Conservation (phyloP, 2,888 invertebrate genomes). For the Poecilobothrus nobilitatus region DNA sequence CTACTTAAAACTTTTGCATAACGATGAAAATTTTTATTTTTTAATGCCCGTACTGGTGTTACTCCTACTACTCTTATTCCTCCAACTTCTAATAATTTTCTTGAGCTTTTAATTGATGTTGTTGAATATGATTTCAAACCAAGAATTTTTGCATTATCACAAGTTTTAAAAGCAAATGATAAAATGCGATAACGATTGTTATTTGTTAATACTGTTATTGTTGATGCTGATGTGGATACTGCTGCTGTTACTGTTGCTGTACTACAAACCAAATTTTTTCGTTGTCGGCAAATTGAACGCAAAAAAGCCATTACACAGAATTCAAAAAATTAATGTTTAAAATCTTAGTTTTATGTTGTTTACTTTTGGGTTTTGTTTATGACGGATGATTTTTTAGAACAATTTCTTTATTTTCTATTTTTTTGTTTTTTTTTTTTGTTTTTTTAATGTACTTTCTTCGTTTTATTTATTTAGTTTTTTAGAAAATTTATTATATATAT, state of each 20-base stretch:
- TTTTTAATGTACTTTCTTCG: neutral
- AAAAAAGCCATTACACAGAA: constrained; percentile 43
- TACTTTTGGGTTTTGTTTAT: neutral
- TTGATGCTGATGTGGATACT: constrained; percentile 13
- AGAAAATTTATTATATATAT: too few relatives aligned
- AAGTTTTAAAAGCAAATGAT: constrained; percentile 15
- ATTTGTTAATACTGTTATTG: constrained; percentile 13
- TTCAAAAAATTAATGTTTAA: neutral
- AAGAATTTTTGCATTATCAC: constrained; percentile 10
- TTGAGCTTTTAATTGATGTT: constrained; percentile 17
- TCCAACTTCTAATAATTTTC: constrained; percentile 11
- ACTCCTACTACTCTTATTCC: neutral
- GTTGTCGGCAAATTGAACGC: constrained; percentile 40
- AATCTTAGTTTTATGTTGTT: neutral
- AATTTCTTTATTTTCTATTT: neutral
- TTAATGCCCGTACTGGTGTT: neutral
- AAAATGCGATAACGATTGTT: constrained; percentile 14
- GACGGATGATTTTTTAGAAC: neutral
- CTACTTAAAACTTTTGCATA: neutral
- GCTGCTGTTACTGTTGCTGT: constrained; percentile 14
- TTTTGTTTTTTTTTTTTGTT: neutral
- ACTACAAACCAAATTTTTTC: constrained; percentile 27
- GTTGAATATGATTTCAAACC: constrained; percentile 9
- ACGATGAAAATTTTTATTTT: neutral
- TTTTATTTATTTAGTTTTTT: neutral